Conservation (phyloP, 2,797 vertebrate genomes). For the Squalus acanthias region DNA sequence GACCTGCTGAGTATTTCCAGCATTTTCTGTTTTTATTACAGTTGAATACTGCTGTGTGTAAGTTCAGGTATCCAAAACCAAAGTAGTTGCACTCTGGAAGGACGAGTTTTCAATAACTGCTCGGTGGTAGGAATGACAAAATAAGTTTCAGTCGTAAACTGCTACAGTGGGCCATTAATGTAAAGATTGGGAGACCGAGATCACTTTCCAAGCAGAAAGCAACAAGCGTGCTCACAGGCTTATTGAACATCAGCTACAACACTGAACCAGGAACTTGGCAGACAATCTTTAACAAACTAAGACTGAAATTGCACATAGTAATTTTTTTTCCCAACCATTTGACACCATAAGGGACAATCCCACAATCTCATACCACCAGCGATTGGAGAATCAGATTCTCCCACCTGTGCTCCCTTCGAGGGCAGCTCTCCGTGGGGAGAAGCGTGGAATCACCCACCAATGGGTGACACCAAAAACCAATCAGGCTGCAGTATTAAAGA, state of each 20-base stretch:
- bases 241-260: background rate
- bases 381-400: background rate
- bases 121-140: background rate
- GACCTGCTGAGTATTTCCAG: too few relatives aligned
- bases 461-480: background rate
- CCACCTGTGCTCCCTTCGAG: background rate
- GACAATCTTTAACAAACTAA: background rate
- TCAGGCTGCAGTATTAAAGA: background rate
- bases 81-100: background rate
- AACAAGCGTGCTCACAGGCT: background rate
- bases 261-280: background rate
- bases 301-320: background rate
- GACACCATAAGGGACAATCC: background rate
- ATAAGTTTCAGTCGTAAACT: background rate
- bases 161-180: background rate
- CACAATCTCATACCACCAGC: background rate
- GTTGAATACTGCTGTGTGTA: too few relatives aligned
- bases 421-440: background rate
- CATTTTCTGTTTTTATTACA: too few relatives aligned
- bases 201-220: background rate
- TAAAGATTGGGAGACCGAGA: background rate
- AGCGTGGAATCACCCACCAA: background rate
- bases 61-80: background rate
- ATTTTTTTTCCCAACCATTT: background rate
- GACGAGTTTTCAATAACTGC: background rate